Evolutionary conservation across 1,140 invertebrate species (phyloP), one percentile per base, ranked within the genome.

Genomic region (Cecropterus lyciades): DNA sequence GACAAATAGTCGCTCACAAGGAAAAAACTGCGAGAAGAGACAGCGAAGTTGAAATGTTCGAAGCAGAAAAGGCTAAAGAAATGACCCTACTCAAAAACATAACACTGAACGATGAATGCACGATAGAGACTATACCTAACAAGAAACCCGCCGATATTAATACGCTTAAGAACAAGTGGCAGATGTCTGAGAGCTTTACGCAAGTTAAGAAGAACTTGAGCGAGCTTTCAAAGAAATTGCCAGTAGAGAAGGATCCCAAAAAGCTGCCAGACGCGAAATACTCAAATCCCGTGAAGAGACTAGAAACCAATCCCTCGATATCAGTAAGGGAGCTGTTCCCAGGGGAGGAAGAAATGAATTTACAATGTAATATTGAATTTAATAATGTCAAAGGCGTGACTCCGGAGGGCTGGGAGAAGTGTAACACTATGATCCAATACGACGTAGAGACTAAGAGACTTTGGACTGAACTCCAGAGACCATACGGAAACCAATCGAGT

Each of bases 401-500:
- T 1, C 95, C 95, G 0, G 95, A 96, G 76, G 96, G 96, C 9
- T 97, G 96, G 96, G 96, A 96, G 65, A 96, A 96, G 53, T 96
- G 96, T 67, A 94, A 94, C 42, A 94, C 95, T 0, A 94, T 95
- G 72, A 95, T 97, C 48, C 96, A 97, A 76, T 97, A 97, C 62
- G 96, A 97, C 73, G 91, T 94, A n/a, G 95, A 96, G 33, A 97
- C 96, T 2, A 96, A 96, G 63, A 92, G 94, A 10, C 89, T 97
- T 4, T 97, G 96, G 96, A 95, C 96, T 60, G 95, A 96, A 67
- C 76, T 97, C 20, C 96, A 97, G 77, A 94, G 96, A 82, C 96
- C 96, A 0, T 97, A 97, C 72, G 96, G 96, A 1, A 97, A 97
- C 79, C 95, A 96, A 77, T 96, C 96, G 46, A 96, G 96, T 60